Evolutionary conservation across 2,797 vertebrate genomes (phyloP).

Genomic region (Periparus ater): DNA sequence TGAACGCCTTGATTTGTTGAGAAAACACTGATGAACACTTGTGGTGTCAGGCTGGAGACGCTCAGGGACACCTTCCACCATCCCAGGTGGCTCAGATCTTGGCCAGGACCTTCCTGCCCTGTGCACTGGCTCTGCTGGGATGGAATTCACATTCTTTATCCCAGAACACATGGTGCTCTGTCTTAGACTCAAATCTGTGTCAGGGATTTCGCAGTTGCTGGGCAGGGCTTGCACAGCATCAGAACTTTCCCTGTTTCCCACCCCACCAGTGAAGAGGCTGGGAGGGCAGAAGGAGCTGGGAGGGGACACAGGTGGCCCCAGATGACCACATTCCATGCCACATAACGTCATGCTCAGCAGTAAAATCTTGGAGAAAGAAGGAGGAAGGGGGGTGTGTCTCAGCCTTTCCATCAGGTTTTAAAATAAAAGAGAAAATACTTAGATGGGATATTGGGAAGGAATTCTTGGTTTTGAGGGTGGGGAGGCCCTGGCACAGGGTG

Average conservation of each 20-base stretch:
- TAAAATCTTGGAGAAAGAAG: neutral
- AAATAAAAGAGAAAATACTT: neutral
- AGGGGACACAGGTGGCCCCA: neutral
- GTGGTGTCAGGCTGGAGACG: neutral
- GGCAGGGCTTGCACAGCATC: neutral
- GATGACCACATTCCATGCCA: neutral
- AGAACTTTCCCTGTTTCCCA: neutral
- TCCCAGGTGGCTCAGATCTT: neutral
- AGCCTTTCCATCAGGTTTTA: neutral
- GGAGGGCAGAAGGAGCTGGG: neutral
- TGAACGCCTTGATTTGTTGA: neutral
- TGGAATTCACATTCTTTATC: neutral
- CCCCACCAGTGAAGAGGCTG: accelerated
- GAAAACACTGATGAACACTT: neutral
- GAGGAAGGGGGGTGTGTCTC: neutral
- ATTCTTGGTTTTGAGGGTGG: accelerated
- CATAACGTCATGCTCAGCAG: neutral
- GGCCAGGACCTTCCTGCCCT: neutral
- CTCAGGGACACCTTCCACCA: neutral
- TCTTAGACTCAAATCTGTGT: neutral
- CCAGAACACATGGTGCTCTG: accelerated
- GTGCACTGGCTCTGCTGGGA: neutral
- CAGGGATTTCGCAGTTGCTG: neutral
- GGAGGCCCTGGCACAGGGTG: accelerated
- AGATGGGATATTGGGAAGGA: neutral